Base-by-base conservation (phyloP, 2,113 vertebrate species). In the Jaculus jaculus region DNA sequence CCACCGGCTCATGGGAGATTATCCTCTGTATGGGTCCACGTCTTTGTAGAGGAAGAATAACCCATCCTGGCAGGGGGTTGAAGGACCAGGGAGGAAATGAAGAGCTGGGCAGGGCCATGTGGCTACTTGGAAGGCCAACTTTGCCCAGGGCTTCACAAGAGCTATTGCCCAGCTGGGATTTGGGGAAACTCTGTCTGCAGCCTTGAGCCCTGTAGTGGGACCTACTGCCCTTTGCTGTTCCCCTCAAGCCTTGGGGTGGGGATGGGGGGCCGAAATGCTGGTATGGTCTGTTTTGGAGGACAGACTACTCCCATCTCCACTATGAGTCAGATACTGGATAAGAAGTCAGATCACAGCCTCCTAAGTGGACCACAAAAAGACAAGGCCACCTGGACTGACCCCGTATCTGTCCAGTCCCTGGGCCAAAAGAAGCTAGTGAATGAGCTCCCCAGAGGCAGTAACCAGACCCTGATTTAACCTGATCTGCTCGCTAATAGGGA, bases 401-500 rank as follows among this genome's bases (percentile, higher is more conserved):
- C 18, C 8, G 34, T 47, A 84, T 39, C 90, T 87, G 73, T 72
- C 4, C 1, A 7, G 11, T 89, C 47, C 28, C 54, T 68, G 72
- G 26, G 18, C 68, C 74, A 34, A 63, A 90, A 73, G 71, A 32
- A 95, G n/a, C n/a, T 10, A 37, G 47, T 42, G 4, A 17, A 63
- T 30, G 42, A 87, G 42, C 24, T 66, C 60, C 73, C 24, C 21
- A 32, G 51, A 51, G 15, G 26, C 34, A 66, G 63, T 60, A 85
- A 90, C 71, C 65, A 74, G 73, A 83, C 66, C 37, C 24, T 91
- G 95, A 92, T 96, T 95, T 89, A 94, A 91, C 89, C 91, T 34
- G 89, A 94, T 83, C 79, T 68, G 90, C 69, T 58, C 18, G n/a
- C 66, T 80, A 86, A 86, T 73, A 68, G 83, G 79, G 91, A 94